Conservation (phyloP, 2,113 vertebrate genomes). For the Hemiscyllium ocellatum region DNA sequence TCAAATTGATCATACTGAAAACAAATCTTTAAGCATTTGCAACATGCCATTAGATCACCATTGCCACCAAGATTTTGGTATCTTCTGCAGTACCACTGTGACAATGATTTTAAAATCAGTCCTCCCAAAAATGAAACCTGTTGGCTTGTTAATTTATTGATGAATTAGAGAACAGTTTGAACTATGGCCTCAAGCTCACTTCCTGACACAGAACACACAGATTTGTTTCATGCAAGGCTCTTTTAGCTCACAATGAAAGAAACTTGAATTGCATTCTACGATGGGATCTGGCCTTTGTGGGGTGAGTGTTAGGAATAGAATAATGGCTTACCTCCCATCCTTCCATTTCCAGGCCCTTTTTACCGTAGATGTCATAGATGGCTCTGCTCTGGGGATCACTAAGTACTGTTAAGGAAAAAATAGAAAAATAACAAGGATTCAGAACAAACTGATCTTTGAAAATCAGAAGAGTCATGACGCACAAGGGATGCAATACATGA, state of each 20-base stretch:
- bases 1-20: neutral
- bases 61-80: neutral
- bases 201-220: neutral
- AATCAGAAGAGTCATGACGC: neutral
- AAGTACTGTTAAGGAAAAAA: constrained; percentile 67
- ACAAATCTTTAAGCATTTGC: neutral
- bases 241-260: neutral
- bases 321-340: constrained; percentile 88
- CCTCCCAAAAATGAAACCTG: neutral
- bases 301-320: neutral
- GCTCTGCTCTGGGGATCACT: constrained; percentile 91
- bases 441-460: constrained; percentile 1
- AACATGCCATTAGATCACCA: neutral
- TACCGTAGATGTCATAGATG: constrained; percentile 97
- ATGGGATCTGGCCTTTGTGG: neutral
- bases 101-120: neutral
- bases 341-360: constrained; percentile 91
- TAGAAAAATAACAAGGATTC: constrained; percentile 40
- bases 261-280: neutral
- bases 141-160: neutral
- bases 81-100: neutral
- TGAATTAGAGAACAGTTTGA: neutral
- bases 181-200: neutral
- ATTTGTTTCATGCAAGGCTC: neutral
- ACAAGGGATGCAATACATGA: neutral